These are phyloP conservation scores for Microctonus brassicae DNA, from an alignment of 2,888 invertebrate genomes.

Conservation along the genomic window DNA sequence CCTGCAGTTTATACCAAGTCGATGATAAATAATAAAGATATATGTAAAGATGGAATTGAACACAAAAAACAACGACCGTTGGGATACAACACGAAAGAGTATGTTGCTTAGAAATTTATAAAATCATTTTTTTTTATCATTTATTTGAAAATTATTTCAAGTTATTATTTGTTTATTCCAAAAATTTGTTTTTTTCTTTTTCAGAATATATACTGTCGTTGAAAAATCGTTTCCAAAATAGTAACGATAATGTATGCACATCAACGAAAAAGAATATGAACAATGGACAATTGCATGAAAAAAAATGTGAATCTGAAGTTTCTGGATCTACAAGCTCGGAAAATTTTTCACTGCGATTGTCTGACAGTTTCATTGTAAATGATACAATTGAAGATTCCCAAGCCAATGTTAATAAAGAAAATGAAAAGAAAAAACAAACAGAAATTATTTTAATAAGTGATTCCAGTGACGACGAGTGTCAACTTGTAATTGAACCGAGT, in stretches of 20 bases:
- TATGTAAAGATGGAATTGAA: neutral
- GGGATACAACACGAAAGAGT: neutral
- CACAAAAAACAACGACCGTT: neutral
- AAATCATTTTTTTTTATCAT: neutral
- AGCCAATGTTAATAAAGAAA: neutral
- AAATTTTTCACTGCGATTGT: slow-evolving; percentile 49
- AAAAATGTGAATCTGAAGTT: neutral
- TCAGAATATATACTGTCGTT: slow-evolving; percentile 40
- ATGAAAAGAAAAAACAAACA: neutral
- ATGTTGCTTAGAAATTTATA: neutral
- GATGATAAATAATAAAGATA: too few species aligned
- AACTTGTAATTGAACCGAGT: neutral
- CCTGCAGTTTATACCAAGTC: too few species aligned
- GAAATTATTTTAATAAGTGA: slow-evolving; percentile 62
- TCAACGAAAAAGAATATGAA: neutral
- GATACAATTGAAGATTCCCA: slow-evolving; percentile 42
- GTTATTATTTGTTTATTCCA: neutral
- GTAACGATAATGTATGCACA: neutral
- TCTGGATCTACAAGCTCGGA: slow-evolving; percentile 44
- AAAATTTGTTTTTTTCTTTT: neutral
- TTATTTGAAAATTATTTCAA: neutral
- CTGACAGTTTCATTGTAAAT: slow-evolving; percentile 46
- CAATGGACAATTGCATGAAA: neutral
- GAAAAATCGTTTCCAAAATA: slow-evolving; percentile 24
- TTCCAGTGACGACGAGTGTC: slow-evolving; percentile 52